phyloP scores from a whole-genome alignment of 2,888 invertebrate genomes.

The Machimus rusticus region DNA sequence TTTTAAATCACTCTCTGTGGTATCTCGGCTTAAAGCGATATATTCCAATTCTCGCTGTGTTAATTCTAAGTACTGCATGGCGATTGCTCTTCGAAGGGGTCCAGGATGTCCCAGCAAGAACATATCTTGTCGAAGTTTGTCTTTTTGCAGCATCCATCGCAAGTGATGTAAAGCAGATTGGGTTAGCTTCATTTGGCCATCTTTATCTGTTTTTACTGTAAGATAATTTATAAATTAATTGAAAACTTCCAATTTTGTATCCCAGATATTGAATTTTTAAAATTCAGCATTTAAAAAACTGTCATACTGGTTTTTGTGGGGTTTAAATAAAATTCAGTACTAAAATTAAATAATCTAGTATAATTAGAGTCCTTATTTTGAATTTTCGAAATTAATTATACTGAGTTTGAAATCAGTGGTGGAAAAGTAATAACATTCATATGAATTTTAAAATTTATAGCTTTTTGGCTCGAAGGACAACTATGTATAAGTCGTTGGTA shows the following conservation, averaged over 20 bases:
- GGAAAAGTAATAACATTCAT: too few species aligned
- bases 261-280: too few species aligned
- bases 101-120: slow-evolving; percentile 94
- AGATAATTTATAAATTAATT: neutral
- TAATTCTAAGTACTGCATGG: slow-evolving; percentile 87
- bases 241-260: neutral
- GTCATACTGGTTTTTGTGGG: too few species aligned
- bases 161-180: slow-evolving; percentile 82
- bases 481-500: too few species aligned
- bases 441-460: too few species aligned
- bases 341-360: too few species aligned
- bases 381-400: too few species aligned
- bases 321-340: too few species aligned
- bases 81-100: slow-evolving; percentile 77
- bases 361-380: too few species aligned
- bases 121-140: slow-evolving; percentile 91
- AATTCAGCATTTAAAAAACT: too few species aligned
- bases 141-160: slow-evolving; percentile 97
- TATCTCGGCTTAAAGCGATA: slow-evolving; percentile 91
- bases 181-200: slow-evolving; percentile 68
- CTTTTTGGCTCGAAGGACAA: too few species aligned
- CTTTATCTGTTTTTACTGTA: slow-evolving; percentile 63
- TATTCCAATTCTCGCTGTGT: slow-evolving; percentile 92
- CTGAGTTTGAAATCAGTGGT: too few species aligned
- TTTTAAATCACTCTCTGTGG: slow-evolving; percentile 96